phyloP scores from a whole-genome alignment of 2,888 invertebrate genomes.

The Cantharis nigra region DNA sequence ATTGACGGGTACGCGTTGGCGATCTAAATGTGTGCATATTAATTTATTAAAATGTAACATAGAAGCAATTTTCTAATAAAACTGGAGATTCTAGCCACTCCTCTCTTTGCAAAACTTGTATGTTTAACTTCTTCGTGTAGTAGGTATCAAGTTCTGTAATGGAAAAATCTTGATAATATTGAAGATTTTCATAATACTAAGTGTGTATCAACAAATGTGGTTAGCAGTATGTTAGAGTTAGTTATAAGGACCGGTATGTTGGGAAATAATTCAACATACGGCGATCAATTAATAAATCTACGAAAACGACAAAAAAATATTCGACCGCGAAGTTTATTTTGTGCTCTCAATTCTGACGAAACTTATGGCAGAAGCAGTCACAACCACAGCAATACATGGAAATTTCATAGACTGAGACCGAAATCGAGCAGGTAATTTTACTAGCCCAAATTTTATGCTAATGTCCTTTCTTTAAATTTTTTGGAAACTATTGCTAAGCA shows the following conservation, averaged over 20 bases:
- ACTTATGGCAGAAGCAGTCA: conserved; percentile 46
- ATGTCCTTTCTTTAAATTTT: neutral
- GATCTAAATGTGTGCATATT: conserved; percentile 10
- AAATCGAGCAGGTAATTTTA: conserved; percentile 50
- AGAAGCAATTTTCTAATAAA: neutral
- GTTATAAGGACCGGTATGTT: conserved; percentile 43
- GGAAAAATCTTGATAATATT: neutral
- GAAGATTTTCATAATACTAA: neutral
- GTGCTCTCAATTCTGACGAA: conserved; percentile 45
- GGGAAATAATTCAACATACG: conserved; percentile 39
- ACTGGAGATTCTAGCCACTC: conserved; percentile 11
- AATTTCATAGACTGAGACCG: conserved; percentile 51
- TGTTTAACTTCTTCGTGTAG: neutral
- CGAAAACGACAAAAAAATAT: conserved; percentile 45
- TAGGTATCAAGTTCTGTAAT: neutral
- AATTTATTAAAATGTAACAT: conserved; percentile 15
- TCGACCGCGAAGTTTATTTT: conserved; percentile 51
- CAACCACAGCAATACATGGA: conserved; percentile 53
- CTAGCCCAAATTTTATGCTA: neutral
- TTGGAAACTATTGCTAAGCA: neutral
- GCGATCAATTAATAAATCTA: conserved; percentile 40
- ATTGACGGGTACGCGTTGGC: conserved; percentile 13
- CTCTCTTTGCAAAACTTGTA: neutral
- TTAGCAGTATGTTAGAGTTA: conserved; percentile 43
- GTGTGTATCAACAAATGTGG: neutral